Evolutionary conservation across 2,113 vertebrate genomes (phyloP), one percentile per base, ranked within the genome.

Genomic region (Oryzias woworae): DNA sequence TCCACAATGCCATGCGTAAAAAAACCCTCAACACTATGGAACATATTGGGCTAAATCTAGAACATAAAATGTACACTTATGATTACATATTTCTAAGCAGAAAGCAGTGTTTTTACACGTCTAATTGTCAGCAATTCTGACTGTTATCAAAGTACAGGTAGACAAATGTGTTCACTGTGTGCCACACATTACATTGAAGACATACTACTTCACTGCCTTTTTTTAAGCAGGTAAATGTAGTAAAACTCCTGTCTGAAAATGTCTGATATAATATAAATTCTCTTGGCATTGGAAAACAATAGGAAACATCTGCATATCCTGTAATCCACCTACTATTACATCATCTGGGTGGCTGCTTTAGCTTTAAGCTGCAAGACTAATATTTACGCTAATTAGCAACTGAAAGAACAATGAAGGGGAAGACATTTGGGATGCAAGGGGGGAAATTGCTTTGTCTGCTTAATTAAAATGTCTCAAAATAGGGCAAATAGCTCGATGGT

Each of bases 331-430:
- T 83, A 75, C 62, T 83, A 75, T 60, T 55, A 36, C 45, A 68
- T 81, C 90, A 91, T 91, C 84, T 91, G 91, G 82, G 81, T 73
- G 68, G 70, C 71, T 65, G 80, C 78, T 85, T 66, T 60, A 49
- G 61, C 75, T 77, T 66, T 73, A 59, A 73, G 63, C 69, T 58
- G 73, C 66, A 84, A 84, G 75, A 83, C 78, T 84, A 87, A 89
- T 85, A 86, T 82, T 86, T 80, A 53, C 82, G 82, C 81, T 89
- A 90, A 90, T 90, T 89, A 90, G 77, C 80, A 87, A 86, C 75
- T 67, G 70, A 65, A 81, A 79, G 78, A 85, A 87, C 78, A 85
- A 88, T 82, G 75, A 78, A 84, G 85, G 75, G 83, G 83, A 78
- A 81, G 78, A 82, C 82, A 76, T 85, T 88, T 85, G 80, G 80